A percentile compares a stretch with the other conserved stretches of the same genome.
These are phyloP conservation scores for Therioaphis trifolii DNA, from an alignment of 2,888 invertebrate species.

Conservation along the genomic window DNA sequence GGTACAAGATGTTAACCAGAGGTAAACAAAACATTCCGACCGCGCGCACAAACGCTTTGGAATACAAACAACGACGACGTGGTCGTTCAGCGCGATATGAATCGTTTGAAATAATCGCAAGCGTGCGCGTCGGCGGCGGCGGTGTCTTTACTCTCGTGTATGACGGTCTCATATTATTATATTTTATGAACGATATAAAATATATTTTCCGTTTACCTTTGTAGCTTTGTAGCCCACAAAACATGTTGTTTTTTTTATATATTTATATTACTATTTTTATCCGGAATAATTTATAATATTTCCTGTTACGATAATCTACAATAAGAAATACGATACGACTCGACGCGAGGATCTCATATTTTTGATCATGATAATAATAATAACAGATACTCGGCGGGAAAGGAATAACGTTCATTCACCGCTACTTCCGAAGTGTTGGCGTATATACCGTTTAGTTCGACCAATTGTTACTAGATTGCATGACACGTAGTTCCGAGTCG, in stretches of 20 bases:
- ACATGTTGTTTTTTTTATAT: too few species aligned
- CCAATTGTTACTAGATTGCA: constrained; percentile 23
- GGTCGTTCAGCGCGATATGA: neutral
- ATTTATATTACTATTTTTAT: too few species aligned
- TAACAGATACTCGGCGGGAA: too few species aligned
- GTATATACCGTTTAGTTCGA: neutral
- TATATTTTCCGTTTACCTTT: too few species aligned
- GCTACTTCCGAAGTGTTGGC: neutral
- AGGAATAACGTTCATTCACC: too few species aligned
- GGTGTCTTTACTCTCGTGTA: neutral
- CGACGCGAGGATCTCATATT: neutral
- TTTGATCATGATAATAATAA: too few species aligned
- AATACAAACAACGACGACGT: neutral
- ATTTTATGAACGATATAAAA: neutral
- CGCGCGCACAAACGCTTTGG: neutral
- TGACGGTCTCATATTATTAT: neutral
- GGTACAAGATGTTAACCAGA: neutral
- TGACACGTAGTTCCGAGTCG: neutral
- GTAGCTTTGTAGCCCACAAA: too few species aligned
- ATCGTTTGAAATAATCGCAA: neutral
- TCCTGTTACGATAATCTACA: too few species aligned
- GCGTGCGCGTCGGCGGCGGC: too few species aligned
- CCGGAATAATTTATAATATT: too few species aligned
- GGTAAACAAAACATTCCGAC: neutral
- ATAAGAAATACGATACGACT: constrained; percentile 18